Percentiles rank a stretch among this genome's conserved stretches.
Conservation (phyloP, 2,888 invertebrate species). For the Dicyrtomina minuta region DNA sequence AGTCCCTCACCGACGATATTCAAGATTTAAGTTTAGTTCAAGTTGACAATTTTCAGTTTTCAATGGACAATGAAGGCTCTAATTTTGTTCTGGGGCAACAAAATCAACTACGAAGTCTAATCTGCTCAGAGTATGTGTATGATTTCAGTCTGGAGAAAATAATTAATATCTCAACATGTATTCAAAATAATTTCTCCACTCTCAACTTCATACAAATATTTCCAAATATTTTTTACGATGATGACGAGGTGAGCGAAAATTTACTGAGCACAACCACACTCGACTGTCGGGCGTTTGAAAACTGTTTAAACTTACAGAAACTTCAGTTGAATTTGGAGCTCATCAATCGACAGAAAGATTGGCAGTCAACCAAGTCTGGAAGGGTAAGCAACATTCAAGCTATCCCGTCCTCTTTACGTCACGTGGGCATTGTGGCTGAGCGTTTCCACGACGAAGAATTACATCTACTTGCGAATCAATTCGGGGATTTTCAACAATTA, state of each 20-base stretch:
- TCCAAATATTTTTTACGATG: slow-evolving; percentile 3
- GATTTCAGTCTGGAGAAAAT: slow-evolving; percentile 12
- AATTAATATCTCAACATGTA: background rate
- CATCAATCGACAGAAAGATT: slow-evolving; percentile 12
- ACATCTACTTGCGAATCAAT: background rate
- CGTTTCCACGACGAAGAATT: background rate
- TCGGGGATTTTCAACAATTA: background rate
- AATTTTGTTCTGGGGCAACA: slow-evolving; percentile 8
- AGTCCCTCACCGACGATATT: background rate
- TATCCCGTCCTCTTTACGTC: background rate
- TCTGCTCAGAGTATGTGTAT: slow-evolving; percentile 6
- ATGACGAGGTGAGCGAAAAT: slow-evolving; percentile 1
- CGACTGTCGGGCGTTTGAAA: slow-evolving; percentile 2
- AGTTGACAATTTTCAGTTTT: slow-evolving; percentile 10
- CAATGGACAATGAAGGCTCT: slow-evolving; percentile 6
- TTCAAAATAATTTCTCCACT: background rate
- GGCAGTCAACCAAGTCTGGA: slow-evolving; percentile 6
- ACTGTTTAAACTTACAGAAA: background rate
- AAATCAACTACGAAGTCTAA: background rate
- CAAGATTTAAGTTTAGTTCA: slow-evolving; percentile 6
- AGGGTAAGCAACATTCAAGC: background rate
- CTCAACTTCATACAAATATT: slow-evolving; percentile 5
- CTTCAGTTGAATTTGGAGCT: slow-evolving; percentile 7
- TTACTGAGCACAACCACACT: background rate
- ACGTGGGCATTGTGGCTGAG: slow-evolving; percentile 3